Conservation (phyloP, 1,140 invertebrate genomes). For the Hormaphis cornu region DNA sequence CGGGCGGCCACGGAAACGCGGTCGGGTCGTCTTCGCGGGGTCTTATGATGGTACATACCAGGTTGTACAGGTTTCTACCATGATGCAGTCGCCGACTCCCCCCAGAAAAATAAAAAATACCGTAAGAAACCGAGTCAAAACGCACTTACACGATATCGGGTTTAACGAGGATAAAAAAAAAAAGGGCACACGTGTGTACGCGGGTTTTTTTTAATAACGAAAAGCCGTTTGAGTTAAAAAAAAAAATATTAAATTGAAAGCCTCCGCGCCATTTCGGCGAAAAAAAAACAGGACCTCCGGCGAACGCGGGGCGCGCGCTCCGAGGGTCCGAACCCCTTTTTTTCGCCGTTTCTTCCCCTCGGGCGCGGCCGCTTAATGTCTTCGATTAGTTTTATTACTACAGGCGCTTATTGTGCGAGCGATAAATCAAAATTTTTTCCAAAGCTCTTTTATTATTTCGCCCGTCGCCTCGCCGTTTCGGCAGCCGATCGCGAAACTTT, state of each 20-base stretch:
- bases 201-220: background rate
- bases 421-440: conserved; percentile 11
- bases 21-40: too few species aligned
- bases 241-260: too few species aligned
- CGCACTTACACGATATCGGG: too few species aligned
- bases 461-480: background rate
- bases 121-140: too few species aligned
- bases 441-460: background rate
- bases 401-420: background rate
- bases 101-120: too few species aligned
- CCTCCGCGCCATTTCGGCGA: conserved; percentile 7
- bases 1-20: background rate
- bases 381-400: conserved; percentile 31
- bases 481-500: background rate
- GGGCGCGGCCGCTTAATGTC: conserved; percentile 1
- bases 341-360: conserved; percentile 14
- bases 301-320: background rate
- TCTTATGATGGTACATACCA: too few species aligned
- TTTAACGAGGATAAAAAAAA: conserved; percentile 5
- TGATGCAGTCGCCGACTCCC: too few species aligned
- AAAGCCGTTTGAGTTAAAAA: too few species aligned
- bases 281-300: background rate
- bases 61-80: too few species aligned
- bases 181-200: background rate
- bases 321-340: conserved; percentile 4